Conservation (phyloP, 2,888 invertebrate species). For the Protophormia terraenovae region DNA sequence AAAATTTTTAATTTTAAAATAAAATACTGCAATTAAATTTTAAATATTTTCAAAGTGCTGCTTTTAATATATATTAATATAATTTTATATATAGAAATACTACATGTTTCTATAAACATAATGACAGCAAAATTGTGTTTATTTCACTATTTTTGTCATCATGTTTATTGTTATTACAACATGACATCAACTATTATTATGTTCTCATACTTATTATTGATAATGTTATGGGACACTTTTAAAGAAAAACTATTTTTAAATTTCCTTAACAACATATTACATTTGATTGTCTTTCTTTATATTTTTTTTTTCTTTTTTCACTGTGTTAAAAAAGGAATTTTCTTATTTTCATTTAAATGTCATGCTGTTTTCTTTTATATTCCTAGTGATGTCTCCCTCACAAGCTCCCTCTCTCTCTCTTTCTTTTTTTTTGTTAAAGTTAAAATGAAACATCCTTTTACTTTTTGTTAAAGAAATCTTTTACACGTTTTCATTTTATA, state of each 20-base stretch:
- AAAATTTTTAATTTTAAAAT: not conserved
- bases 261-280: not conserved
- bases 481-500: no score
- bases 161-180: not conserved
- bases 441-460: not conserved
- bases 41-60: not conserved
- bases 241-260: not conserved
- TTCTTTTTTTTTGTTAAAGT: no score
- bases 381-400: not conserved
- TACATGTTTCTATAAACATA: no score
- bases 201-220: not conserved
- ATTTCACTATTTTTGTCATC: not conserved
- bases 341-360: slow-evolving; percentile 33
- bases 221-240: no score
- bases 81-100: no score
- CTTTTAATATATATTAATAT: not conserved
- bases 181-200: not conserved
- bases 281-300: not conserved
- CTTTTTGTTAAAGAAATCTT: not conserved
- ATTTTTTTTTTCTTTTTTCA: not conserved
- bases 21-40: slow-evolving; percentile 1
- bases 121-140: no score
- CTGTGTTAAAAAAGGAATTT: not conserved
- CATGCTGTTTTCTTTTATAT: slow-evolving; percentile 20
- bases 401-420: not conserved